phyloP scores from a whole-genome alignment of 2,113 vertebrate genomes.

The Bubalus kerabau region DNA sequence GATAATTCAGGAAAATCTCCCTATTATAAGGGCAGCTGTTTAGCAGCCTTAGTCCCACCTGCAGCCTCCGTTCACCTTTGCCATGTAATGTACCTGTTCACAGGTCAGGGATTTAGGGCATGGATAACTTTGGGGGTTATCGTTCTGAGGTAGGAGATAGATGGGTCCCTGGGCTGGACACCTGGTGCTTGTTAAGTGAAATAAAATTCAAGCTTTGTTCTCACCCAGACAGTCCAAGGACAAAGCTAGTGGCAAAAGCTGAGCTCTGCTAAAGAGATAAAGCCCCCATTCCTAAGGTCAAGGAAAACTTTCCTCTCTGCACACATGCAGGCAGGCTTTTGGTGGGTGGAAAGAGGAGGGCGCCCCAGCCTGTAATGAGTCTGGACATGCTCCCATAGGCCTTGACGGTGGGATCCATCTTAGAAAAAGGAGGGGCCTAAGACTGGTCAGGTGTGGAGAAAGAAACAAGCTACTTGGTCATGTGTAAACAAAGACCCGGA shows the following conservation, averaged over 20 bases:
- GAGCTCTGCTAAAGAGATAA: not conserved
- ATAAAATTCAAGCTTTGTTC: not conserved
- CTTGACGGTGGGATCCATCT: not conserved
- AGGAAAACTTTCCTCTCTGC: not conserved
- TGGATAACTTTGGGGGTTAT: not conserved
- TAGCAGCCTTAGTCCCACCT: not conserved
- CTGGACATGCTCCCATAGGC: not conserved
- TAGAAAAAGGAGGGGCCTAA: not conserved
- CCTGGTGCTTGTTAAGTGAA: not conserved
- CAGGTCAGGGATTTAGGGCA: not conserved
- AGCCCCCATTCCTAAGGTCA: not conserved
- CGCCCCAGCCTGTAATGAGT: not conserved
- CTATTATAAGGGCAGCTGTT: not conserved
- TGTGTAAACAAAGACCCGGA: not conserved
- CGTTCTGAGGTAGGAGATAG: not conserved
- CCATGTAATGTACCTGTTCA: accelerated
- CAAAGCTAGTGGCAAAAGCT: not conserved
- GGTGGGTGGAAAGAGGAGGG: not conserved
- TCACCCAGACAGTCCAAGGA: not conserved
- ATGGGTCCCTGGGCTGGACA: not conserved
- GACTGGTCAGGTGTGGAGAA: not conserved
- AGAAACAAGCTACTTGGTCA: not conserved
- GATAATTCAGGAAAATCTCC: not conserved
- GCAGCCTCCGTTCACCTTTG: not conserved
- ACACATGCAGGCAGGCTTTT: accelerated